phyloP scores from a whole-genome alignment of 92 coral and sea anemone genomes.

The Metridium senile region DNA sequence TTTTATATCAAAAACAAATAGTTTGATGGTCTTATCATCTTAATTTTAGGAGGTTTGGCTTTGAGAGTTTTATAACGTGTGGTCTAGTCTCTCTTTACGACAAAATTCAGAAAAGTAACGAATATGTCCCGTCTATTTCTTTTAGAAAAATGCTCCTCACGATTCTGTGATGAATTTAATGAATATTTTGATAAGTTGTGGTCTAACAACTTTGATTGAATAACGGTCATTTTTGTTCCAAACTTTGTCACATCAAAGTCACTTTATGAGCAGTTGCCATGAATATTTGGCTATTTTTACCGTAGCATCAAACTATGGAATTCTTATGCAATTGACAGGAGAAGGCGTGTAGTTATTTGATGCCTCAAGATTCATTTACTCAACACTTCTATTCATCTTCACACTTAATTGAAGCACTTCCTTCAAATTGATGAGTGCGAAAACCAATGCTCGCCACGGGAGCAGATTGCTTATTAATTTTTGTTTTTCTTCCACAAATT shows the following conservation, averaged over 20 bases:
- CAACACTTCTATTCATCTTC: slow-evolving; percentile 29
- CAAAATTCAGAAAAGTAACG: too few relatives aligned
- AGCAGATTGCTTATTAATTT: not conserved
- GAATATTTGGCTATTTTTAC: not conserved
- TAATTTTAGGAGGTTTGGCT: too few relatives aligned
- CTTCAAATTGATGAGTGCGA: slow-evolving; percentile 4
- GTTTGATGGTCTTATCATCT: too few relatives aligned
- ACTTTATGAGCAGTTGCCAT: not conserved
- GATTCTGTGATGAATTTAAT: not conserved
- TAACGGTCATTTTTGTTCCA: not conserved
- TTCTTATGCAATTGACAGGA: not conserved
- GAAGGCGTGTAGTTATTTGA: slow-evolving; percentile 7
- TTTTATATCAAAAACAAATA: slow-evolving; percentile 24
- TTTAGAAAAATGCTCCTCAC: not conserved
- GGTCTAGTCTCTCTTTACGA: too few relatives aligned
- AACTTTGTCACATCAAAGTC: not conserved
- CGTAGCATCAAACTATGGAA: too few relatives aligned
- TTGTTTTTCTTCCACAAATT: slow-evolving; percentile 7
- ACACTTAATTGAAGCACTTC: slow-evolving; percentile 22
- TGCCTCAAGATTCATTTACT: slow-evolving; percentile 11
- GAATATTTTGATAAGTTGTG: not conserved
- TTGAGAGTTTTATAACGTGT: too few relatives aligned
- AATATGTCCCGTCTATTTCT: too few relatives aligned
- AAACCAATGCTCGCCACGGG: not conserved
- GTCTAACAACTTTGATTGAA: not conserved